Evolutionary conservation across 2,888 invertebrate genomes (phyloP).

Genomic region (Caenorhabditis sp.): DNA sequence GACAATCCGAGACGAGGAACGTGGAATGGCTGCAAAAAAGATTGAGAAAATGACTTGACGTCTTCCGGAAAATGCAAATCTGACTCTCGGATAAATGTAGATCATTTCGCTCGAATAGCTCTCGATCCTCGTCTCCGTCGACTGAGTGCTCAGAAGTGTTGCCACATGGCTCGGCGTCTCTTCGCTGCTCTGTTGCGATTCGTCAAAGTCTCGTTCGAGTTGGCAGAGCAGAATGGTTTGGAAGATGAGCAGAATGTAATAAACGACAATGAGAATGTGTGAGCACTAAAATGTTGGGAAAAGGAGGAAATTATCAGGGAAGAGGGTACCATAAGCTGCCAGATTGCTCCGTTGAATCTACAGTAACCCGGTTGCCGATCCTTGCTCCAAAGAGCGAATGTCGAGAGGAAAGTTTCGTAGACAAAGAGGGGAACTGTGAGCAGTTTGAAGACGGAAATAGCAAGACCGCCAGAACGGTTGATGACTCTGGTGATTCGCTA

Average conservation of each 20-base stretch:
- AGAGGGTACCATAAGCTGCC: constrained; percentile 23
- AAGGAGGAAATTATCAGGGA: too few relatives aligned
- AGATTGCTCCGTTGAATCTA: constrained; percentile 16
- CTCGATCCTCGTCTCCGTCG: constrained; percentile 36
- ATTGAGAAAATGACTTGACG: background rate
- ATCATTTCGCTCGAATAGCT: constrained; percentile 30
- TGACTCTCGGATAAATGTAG: constrained; percentile 39
- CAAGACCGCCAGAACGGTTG: constrained; percentile 35
- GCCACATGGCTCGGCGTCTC: constrained; percentile 13
- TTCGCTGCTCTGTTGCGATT: background rate
- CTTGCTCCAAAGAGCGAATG: constrained; percentile 15
- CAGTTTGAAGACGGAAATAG: constrained; percentile 26
- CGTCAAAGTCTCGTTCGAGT: constrained; percentile 8
- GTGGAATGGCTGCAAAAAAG: constrained; percentile 44
- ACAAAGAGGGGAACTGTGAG: constrained; percentile 38
- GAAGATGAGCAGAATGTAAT: constrained; percentile 19
- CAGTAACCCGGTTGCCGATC: constrained; percentile 32
- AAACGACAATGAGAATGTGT: constrained; percentile 32
- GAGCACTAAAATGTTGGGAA: constrained; percentile 10
- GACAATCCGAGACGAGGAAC: constrained; percentile 27
- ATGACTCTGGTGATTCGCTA: constrained; percentile 18
- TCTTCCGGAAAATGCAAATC: background rate
- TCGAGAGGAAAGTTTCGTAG: constrained; percentile 20
- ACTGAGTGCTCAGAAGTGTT: constrained; percentile 27
- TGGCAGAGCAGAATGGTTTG: constrained; percentile 20